phyloP scores from a whole-genome alignment of 2,888 invertebrate genomes.

The Oxycera nigricornis region DNA sequence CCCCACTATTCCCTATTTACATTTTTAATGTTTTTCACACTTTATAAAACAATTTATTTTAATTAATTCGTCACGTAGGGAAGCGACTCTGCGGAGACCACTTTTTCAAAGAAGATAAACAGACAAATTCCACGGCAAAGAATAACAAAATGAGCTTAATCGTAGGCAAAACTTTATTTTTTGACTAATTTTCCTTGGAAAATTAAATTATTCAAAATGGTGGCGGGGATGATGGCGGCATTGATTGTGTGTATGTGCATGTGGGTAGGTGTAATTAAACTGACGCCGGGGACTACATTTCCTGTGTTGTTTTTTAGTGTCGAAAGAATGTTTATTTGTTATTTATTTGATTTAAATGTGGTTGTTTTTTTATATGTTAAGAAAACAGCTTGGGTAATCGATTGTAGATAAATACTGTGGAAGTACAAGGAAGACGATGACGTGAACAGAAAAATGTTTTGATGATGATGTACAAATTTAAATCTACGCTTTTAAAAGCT shows the following conservation, averaged over 20 bases:
- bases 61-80: constrained; percentile 6
- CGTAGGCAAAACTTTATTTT: not conserved
- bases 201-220: not conserved
- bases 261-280: not conserved
- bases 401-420: not conserved
- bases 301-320: not conserved
- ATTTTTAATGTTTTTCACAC: not conserved
- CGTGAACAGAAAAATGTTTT: too few species aligned
- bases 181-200: not conserved
- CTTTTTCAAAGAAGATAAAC: not conserved
- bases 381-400: too few species aligned
- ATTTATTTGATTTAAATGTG: not conserved
- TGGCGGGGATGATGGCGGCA: too few species aligned
- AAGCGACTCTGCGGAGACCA: not conserved
- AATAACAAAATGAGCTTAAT: not conserved
- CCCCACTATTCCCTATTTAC: too few species aligned
- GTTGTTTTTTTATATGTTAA: too few species aligned
- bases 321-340: not conserved
- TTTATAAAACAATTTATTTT: not conserved
- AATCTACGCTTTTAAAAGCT: too few species aligned
- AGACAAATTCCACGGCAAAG: not conserved
- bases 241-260: too few species aligned
- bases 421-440: not conserved
- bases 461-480: too few species aligned
- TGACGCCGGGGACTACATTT: not conserved